phyloP scores from a whole-genome alignment of 64 coral and sea anemone genomes.

The Anthopleura sola region DNA sequence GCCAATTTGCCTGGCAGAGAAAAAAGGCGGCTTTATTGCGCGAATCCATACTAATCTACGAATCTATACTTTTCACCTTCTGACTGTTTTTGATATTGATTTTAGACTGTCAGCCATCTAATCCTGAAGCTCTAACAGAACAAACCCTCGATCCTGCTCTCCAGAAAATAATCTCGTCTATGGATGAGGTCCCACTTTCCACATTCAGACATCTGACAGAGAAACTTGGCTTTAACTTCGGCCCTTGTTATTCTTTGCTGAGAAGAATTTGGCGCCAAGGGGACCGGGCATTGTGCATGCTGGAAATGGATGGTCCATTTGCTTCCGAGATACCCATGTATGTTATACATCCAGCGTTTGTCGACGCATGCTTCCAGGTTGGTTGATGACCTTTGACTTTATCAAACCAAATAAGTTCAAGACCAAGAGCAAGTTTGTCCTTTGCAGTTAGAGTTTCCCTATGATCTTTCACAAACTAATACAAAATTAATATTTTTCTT shows the following conservation, averaged over 20 bases:
- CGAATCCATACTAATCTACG: no score
- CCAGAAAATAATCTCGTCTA: conserved; percentile 20
- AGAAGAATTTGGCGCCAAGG: conserved; percentile 49
- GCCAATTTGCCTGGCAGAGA: no score
- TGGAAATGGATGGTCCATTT: conserved; percentile 54
- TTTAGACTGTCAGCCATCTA: background rate
- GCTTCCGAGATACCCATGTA: conserved; percentile 37
- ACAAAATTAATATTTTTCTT: background rate
- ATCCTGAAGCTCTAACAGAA: background rate
- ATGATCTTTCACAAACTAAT: background rate
- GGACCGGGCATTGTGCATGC: conserved; percentile 40
- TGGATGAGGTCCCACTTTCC: conserved; percentile 43
- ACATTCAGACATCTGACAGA: conserved; percentile 49
- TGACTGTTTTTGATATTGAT: no score
- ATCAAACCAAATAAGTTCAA: background rate
- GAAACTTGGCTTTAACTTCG: conserved; percentile 59
- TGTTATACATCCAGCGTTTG: conserved; percentile 53
- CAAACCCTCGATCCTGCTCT: background rate
- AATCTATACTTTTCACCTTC: no score
- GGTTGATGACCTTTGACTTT: background rate
- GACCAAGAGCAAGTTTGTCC: no score
- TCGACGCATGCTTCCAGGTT: conserved; percentile 58
- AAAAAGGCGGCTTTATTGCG: no score
- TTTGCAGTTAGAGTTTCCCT: no score
- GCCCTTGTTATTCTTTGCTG: conserved; percentile 50